Evolutionary conservation across 2,113 vertebrate genomes (phyloP), one percentile per base, ranked within the genome.

Genomic region (Toxotes chatareus): DNA sequence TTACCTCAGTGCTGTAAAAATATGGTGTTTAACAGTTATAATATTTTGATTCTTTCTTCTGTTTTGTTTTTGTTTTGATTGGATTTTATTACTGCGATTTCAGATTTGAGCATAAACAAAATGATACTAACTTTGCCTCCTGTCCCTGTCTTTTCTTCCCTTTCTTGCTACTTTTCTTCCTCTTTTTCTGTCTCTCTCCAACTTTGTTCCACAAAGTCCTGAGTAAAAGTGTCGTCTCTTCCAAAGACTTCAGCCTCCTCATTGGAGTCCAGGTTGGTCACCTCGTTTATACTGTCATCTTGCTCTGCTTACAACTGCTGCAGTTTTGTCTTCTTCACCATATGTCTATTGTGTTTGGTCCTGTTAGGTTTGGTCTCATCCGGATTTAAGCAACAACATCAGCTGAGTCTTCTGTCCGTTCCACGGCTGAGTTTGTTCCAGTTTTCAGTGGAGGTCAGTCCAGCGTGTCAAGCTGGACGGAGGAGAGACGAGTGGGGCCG

Each of bases 391-490:
- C n/a, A 11, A 5, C 79, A 31, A 11, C 55, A 21, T 49, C 82
- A 40, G 9, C 36, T 17, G 0, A 73, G 17, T 61, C 56, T 46
- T 73, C 61, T 72, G 21, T 47, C 53, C 0, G 0, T 7, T 55
- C 38, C 59, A 5, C 76, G 40, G 42, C 79, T 38, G 61, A 76
- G 62, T 49, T 36, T 7, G 32, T 31, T 47, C 65, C 55, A 61
- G 61, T 75, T 66, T 80, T 42, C 2, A 36, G 19, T 7, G 71
- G 73, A 55, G 76, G 76, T 19, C 51, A 44, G 82, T 90, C 91
- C 82, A 82, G 88, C 75, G 5, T 82, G 51, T 57, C 94, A 95
- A 94, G 85, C 95, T 96, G 95, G 95, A 96, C 92, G 84, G 85
- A 86, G 93, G 91, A 69, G 91, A 93, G 89, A 77, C 69, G 69